Evolutionary conservation across 2,888 invertebrate species (phyloP).

Genomic region (Cryptocephalus moraei): DNA sequence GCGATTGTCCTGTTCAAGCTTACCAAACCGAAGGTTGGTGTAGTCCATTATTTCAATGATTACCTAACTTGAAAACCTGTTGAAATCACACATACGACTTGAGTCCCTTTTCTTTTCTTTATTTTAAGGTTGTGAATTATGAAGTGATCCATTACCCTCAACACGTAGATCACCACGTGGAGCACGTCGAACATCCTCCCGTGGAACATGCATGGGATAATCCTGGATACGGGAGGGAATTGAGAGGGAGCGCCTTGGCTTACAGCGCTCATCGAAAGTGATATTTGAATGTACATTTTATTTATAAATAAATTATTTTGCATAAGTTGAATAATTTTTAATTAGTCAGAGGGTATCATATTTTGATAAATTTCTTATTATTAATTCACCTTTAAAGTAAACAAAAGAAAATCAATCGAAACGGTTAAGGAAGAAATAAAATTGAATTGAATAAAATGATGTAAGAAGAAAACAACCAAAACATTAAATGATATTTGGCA

Average conservation of each 20-base stretch:
- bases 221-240: conserved; percentile 51
- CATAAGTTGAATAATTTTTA: no score
- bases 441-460: no score
- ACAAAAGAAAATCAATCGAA: no score
- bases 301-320: no score
- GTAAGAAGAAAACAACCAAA: no score
- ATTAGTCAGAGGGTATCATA: no score
- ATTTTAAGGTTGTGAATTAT: conserved; percentile 61
- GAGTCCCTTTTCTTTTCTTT: conserved; percentile 1
- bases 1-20: conserved; percentile 81
- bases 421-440: no score
- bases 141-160: conserved; percentile 78
- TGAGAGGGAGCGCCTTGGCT: conserved; percentile 50
- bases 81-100: neutral
- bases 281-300: neutral
- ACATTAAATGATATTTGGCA: no score
- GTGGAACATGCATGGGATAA: conserved; percentile 40
- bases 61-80: neutral
- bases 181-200: conserved; percentile 12
- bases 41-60: neutral
- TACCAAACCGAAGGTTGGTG: conserved; percentile 66
- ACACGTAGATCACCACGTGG: conserved; percentile 46
- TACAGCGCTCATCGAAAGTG: conserved; percentile 37
- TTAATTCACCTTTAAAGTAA: no score
- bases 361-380: no score